These are phyloP conservation scores for Orthonevra nobilis DNA, from an alignment of 2,888 invertebrate species.

Conservation along the genomic window DNA sequence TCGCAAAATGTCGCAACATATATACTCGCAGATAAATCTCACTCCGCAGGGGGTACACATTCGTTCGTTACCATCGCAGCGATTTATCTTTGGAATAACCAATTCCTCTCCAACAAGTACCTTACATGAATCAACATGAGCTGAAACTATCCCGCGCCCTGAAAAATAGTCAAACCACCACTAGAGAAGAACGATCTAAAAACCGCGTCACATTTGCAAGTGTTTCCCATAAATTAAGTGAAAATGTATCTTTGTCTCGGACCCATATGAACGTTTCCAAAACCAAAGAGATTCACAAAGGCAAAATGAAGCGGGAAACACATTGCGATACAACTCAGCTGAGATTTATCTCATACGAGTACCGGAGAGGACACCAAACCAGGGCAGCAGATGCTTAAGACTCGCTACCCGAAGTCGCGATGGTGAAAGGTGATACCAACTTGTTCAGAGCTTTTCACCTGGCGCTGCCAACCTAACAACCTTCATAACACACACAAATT, in stretches of 20 bases:
- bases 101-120: slow-evolving; percentile 36
- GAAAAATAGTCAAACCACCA: slow-evolving; percentile 45
- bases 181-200: slow-evolving; percentile 1
- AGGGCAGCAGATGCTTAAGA: slow-evolving; percentile 48
- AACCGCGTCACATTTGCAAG: slow-evolving; percentile 61
- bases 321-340: slow-evolving; percentile 44
- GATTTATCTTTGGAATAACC: slow-evolving; percentile 52
- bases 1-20: slow-evolving; percentile 40
- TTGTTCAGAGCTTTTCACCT: slow-evolving; percentile 61
- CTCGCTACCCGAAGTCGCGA: slow-evolving; percentile 11
- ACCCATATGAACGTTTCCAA: slow-evolving; percentile 35
- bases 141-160: slow-evolving; percentile 35
- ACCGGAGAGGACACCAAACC: slow-evolving; percentile 9
- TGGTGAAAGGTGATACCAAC: slow-evolving; percentile 59
- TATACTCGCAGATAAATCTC: slow-evolving; percentile 61
- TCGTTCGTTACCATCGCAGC: slow-evolving; percentile 14
- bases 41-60: slow-evolving; percentile 46
- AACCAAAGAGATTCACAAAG: background rate
- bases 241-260: slow-evolving; percentile 56
- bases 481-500: slow-evolving; percentile 40
- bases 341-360: slow-evolving; percentile 51
- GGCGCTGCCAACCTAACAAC: slow-evolving; percentile 37
- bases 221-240: slow-evolving; percentile 60
- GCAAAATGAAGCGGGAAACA: background rate
- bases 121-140: slow-evolving; percentile 33